These are phyloP conservation scores for Microcebus lehilahytsara DNA, from an alignment of 2,113 vertebrate species.

Conservation along the genomic window DNA sequence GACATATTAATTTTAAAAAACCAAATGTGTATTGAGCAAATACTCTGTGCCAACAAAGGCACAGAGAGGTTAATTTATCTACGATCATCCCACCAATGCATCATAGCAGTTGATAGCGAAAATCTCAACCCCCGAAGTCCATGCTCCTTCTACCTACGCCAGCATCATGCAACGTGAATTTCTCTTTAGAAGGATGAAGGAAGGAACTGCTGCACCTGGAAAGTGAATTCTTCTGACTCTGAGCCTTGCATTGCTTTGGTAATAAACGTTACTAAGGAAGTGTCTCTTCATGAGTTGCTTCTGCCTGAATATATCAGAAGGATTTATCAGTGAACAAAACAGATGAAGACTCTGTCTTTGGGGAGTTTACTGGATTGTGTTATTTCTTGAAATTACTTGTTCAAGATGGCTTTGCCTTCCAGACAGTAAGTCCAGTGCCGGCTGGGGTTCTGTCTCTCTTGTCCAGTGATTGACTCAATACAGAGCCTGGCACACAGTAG, in stretches of 20 bases:
- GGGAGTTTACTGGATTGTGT: not conserved
- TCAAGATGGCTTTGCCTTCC: not conserved
- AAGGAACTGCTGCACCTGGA: not conserved
- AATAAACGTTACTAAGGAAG: not conserved
- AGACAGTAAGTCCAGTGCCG: not conserved
- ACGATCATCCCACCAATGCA: not conserved
- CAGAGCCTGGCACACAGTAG: not conserved
- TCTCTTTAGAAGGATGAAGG: not conserved
- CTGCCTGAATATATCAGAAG: not conserved
- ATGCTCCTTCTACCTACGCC: not conserved
- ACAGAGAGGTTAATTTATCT: not conserved
- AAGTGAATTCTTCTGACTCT: not conserved
- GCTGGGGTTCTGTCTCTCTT: not conserved
- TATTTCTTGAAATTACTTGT: not conserved
- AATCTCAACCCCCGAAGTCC: not conserved
- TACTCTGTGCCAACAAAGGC: not conserved
- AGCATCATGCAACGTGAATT: too few relatives aligned
- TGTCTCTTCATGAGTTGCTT: not conserved
- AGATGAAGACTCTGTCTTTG: not conserved
- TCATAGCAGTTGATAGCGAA: not conserved
- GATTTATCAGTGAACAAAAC: not conserved
- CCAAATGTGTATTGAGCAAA: not conserved
- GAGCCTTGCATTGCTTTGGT: not conserved
- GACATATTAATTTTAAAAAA: not conserved
- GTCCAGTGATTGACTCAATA: not conserved